A percentile compares a stretch with the other conserved stretches of the same genome.
These are phyloP conservation scores for Gavialis gangeticus DNA, from an alignment of 2,113 vertebrate species.

Conservation along the genomic window DNA sequence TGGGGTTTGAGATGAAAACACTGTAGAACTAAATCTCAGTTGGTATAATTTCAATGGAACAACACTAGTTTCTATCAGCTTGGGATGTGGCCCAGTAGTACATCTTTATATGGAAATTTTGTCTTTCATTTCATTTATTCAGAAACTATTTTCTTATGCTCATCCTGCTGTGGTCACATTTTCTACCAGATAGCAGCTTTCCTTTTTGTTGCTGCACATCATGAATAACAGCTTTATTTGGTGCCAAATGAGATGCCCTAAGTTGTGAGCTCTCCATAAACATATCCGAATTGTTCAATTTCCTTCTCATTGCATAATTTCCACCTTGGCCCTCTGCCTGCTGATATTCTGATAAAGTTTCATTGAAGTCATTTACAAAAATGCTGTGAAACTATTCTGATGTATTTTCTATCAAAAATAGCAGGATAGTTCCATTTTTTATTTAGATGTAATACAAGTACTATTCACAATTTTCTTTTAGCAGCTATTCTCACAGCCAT, in stretches of 20 bases:
- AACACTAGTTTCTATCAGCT: background rate
- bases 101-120: background rate
- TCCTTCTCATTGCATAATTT: slow-evolving; percentile 80
- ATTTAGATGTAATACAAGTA: slow-evolving; percentile 49
- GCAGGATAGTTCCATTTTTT: slow-evolving; percentile 57
- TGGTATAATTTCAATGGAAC: background rate
- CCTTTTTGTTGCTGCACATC: slow-evolving; percentile 63
- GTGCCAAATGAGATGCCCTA: slow-evolving; percentile 77
- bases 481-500: slow-evolving; percentile 39
- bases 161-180: background rate
- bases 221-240: slow-evolving; percentile 77
- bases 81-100: background rate
- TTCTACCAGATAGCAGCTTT: slow-evolving; percentile 59
- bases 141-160: slow-evolving; percentile 55
- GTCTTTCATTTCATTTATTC: slow-evolving; percentile 18
- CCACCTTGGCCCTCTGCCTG: slow-evolving; percentile 67
- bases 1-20: background rate
- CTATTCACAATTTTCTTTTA: slow-evolving; percentile 47
- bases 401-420: slow-evolving; percentile 59
- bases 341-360: slow-evolving; percentile 78
- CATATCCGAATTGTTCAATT: slow-evolving; percentile 81
- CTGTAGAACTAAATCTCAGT: background rate
- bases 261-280: slow-evolving; percentile 77
- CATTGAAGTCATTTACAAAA: slow-evolving; percentile 76
- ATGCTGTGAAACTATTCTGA: slow-evolving; percentile 51